Percentiles rank a stretch among this genome's conserved stretches.
These are phyloP conservation scores for Spodoptera frugiperda DNA, from an alignment of 1,140 invertebrate species.

Conservation along the genomic window DNA sequence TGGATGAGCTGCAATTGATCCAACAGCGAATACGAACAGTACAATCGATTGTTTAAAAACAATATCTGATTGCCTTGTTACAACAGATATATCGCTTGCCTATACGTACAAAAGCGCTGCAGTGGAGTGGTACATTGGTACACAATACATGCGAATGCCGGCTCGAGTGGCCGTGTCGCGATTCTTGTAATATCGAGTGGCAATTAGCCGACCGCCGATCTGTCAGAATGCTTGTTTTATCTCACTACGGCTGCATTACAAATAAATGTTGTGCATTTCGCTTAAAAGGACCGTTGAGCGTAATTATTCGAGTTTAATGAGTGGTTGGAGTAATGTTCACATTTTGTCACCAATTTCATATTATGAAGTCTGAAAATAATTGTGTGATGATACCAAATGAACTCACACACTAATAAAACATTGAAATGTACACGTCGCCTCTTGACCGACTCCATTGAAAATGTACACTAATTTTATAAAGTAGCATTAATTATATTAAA, in stretches of 20 bases:
- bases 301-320: conserved; percentile 26
- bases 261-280: conserved; percentile 20
- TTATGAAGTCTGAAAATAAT: conserved; percentile 5
- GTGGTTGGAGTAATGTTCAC: conserved; percentile 28
- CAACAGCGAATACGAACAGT: conserved; percentile 7
- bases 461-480: not conserved
- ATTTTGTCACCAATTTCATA: conserved; percentile 18
- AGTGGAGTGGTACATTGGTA: conserved; percentile 20
- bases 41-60: conserved; percentile 47
- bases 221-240: conserved; percentile 32
- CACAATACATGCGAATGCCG: conserved; percentile 1
- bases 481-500: not conserved
- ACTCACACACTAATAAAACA: not conserved
- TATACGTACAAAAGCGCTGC: conserved; percentile 29
- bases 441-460: no score
- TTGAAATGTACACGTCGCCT: not conserved
- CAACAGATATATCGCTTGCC: not conserved
- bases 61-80: conserved; percentile 53
- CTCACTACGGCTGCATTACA: not conserved
- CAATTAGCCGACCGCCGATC: conserved; percentile 27
- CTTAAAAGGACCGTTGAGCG: conserved; percentile 20
- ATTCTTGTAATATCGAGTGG: conserved; percentile 42
- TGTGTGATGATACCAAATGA: not conserved
- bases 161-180: conserved; percentile 4
- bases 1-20: conserved; percentile 21